These are phyloP conservation scores for Dendrocincla tyrannina DNA, from an alignment of 2,797 vertebrate species.

Conservation along the genomic window DNA sequence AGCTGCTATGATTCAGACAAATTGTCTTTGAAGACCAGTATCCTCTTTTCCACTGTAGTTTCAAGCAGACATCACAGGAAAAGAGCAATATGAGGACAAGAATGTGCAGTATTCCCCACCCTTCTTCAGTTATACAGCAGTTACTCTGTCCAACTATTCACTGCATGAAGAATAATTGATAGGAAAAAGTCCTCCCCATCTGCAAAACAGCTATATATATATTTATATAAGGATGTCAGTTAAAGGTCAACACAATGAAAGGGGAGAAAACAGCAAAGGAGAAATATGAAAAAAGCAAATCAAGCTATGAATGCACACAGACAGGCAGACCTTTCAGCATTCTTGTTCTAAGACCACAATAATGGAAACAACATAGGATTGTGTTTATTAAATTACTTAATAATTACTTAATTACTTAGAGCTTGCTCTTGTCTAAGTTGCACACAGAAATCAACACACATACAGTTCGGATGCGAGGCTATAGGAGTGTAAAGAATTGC, in stretches of 20 bases:
- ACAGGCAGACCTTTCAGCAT: background rate
- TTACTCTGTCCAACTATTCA: background rate
- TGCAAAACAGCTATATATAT: fast-evolving
- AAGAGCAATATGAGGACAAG: background rate
- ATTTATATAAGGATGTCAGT: background rate
- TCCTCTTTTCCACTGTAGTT: background rate
- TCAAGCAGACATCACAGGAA: background rate
- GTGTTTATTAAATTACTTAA: background rate
- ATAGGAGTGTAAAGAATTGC: background rate
- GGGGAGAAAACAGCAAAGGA: background rate
- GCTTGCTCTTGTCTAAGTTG: background rate
- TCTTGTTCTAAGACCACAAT: background rate
- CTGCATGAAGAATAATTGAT: background rate
- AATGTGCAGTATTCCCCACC: background rate
- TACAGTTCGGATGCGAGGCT: background rate
- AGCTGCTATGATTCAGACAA: background rate
- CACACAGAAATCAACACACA: background rate
- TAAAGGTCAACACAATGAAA: background rate
- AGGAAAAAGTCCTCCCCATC: background rate
- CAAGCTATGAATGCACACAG: background rate
- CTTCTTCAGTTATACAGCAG: background rate
- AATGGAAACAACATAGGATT: background rate
- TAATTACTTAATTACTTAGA: background rate
- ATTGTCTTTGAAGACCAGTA: background rate
- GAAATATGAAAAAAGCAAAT: background rate